Evolutionary conservation across 2,113 vertebrate genomes (phyloP), one percentile per base, ranked within the genome.

Genomic region (Greenwoodochromis staneri): DNA sequence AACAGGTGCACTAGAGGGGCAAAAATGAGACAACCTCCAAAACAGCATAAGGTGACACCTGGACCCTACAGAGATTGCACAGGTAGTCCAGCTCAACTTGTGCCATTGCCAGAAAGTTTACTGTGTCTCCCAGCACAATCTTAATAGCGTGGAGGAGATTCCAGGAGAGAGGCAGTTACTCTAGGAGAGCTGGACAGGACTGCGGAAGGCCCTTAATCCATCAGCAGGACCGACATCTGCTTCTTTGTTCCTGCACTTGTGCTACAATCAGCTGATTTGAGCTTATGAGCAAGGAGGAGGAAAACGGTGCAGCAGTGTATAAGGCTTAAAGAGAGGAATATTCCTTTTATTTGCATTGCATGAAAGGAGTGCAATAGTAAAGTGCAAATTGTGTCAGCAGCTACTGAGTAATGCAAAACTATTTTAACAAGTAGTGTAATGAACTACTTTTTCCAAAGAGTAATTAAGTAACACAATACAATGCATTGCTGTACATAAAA

Each of bases 21-120:
- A 66, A 66, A 0, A 66, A 66, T 12, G 10, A 3, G 61, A 2
- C 17, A 38, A 38, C 61, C 61, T 66, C 61, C 61, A 36, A 66
- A 36, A 66, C 17, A 66, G 0, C 3, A 66, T 0, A 36, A 36
- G 10, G 31, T 19, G 17, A 63, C 19, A 36, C 31, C 61, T 66
- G 61, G 17, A 66, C 31, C 61, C 10, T 66, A 66, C 61, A 38
- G 61, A 66, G 61, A 0, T 38, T 66, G 31, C 17, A 66, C 61
- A n/a, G 61, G 31, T 38, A 66, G 17, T 38, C 31, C 61, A 66
- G 31, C 31, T 66, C 31, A 66, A 38, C 61, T n/a, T n/a, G 31
- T 36, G 0, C 31, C 17, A 36, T 66, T 66, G 61, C 17, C 61
- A 36, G 31, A 66, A 66, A 12, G 61, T 66, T 66, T 38, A 66